Conservation (phyloP, 2,113 vertebrate genomes). For the Ciconia stormi region DNA sequence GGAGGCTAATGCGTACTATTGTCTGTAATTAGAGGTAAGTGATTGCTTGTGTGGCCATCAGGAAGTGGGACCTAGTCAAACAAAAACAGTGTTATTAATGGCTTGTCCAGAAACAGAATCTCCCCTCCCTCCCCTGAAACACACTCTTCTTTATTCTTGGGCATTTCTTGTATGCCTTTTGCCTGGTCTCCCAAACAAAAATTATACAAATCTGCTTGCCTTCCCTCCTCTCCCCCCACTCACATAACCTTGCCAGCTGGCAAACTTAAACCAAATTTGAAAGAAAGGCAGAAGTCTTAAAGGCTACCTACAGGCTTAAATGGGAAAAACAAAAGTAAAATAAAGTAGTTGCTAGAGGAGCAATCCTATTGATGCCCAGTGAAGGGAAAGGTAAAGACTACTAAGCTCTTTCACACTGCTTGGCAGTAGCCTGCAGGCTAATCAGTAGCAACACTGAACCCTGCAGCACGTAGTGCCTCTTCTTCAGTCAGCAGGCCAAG, state of each 20-base stretch:
- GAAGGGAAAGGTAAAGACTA: background rate
- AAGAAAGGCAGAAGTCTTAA: background rate
- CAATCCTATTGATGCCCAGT: background rate
- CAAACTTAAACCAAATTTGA: background rate
- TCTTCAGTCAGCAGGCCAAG: background rate
- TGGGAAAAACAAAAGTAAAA: background rate
- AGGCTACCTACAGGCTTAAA: background rate
- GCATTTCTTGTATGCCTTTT: background rate
- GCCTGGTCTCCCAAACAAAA: background rate
- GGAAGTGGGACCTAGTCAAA: conserved; percentile 64
- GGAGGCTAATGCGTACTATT: conserved; percentile 74
- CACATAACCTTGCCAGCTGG: background rate
- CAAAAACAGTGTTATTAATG: background rate
- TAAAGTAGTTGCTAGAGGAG: background rate
- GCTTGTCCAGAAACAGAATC: background rate
- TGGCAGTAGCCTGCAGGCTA: background rate
- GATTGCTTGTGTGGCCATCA: conserved; percentile 79
- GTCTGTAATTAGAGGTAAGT: conserved; percentile 77
- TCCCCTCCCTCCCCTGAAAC: background rate
- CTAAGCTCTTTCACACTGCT: background rate
- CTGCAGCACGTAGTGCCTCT: background rate
- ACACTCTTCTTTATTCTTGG: background rate
- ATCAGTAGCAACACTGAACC: background rate
- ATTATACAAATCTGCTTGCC: background rate
- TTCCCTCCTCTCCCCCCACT: background rate